These are phyloP conservation scores for Diarsia dahlii DNA, from an alignment of 2,888 invertebrate genomes.

Conservation along the genomic window DNA sequence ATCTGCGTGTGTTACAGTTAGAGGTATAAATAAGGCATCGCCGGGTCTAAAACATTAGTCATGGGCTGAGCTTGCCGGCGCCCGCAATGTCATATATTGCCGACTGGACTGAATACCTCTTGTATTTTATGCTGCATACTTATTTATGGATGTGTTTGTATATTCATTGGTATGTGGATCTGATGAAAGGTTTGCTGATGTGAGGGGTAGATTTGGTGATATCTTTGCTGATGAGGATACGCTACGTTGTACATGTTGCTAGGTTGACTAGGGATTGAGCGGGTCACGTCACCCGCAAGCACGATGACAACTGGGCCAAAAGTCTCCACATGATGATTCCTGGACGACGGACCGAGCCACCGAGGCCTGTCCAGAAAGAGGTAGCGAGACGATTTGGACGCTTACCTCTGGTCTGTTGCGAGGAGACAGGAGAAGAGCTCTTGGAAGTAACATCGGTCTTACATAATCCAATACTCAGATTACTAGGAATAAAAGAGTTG, in stretches of 20 bases:
- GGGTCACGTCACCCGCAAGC: no score
- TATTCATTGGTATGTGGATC: conserved; percentile 67
- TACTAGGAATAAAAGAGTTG: no score
- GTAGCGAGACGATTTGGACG: no score
- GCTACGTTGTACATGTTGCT: neutral
- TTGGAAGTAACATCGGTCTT: no score
- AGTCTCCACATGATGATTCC: no score
- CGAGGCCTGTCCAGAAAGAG: no score
- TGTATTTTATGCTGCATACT: conserved; percentile 65
- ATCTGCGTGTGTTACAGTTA: conserved; percentile 85
- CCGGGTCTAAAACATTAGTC: conserved; percentile 79
- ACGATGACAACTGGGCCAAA: no score
- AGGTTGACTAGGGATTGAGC: no score
- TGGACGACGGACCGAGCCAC: no score
- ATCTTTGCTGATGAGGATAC: neutral
- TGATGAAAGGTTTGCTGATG: conserved; percentile 44
- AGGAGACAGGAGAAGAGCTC: no score
- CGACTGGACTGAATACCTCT: conserved; percentile 64
- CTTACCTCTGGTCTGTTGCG: no score
- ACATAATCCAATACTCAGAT: no score
- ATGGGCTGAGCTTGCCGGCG: conserved; percentile 73
- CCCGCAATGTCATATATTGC: conserved; percentile 71
- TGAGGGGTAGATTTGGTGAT: conserved; percentile 14
- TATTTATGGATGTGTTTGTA: conserved; percentile 70
- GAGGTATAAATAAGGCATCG: conserved; percentile 82